phyloP scores from a whole-genome alignment of 2,797 vertebrate species.

The Rhincodon typus region DNA sequence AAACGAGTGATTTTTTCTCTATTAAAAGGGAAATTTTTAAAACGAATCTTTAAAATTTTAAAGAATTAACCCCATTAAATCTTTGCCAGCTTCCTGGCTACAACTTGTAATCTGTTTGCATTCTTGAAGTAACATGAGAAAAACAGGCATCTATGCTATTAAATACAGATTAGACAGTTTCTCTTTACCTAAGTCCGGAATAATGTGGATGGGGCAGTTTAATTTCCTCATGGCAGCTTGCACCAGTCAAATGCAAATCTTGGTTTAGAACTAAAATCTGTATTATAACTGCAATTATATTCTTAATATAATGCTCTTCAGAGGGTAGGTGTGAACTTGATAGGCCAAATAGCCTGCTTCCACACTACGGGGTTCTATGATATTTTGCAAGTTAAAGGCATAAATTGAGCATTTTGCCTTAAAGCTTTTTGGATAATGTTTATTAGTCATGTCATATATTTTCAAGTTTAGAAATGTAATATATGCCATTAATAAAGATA shows the following conservation, averaged over 20 bases:
- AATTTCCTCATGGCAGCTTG: background rate
- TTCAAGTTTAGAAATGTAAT: background rate
- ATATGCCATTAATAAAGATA: background rate
- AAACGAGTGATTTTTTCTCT: background rate
- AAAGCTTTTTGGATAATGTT: background rate
- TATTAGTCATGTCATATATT: background rate
- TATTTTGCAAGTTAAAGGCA: background rate
- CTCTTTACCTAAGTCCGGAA: background rate
- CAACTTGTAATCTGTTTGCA: background rate
- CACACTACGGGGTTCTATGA: too few relatives aligned
- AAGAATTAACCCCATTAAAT: background rate
- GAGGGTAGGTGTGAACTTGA: too few relatives aligned
- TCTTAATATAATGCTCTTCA: background rate
- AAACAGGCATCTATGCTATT: background rate
- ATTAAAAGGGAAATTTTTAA: background rate
- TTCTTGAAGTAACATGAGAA: background rate
- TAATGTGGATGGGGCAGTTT: background rate
- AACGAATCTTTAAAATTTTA: background rate
- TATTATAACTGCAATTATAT: background rate
- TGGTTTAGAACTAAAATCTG: background rate
- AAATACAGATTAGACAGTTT: background rate
- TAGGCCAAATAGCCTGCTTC: too few relatives aligned
- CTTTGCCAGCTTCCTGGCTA: background rate
- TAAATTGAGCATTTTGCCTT: background rate
- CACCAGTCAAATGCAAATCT: background rate